Base-by-base conservation (phyloP, 1,140 invertebrate species). In the Aporrectodea caliginosa region DNA sequence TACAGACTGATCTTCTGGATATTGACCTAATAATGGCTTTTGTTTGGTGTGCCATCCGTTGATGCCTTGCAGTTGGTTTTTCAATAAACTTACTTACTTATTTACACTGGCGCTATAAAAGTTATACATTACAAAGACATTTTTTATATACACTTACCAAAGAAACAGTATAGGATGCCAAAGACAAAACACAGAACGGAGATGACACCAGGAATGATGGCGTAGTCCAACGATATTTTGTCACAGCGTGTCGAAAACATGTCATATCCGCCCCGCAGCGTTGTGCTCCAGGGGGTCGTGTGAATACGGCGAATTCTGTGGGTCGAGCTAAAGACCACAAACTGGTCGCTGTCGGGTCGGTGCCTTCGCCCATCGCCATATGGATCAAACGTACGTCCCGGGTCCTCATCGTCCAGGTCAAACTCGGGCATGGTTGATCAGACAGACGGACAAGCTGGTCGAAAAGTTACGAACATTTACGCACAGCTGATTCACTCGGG, bases 101-200 rank as follows among this genome's bases (percentile, higher is more conserved):
- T n/a, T n/a, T n/a, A n/a, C n/a, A n/a, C n/a, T n/a, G n/a, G n/a
- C n/a, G n/a, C n/a, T n/a, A n/a, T n/a, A n/a, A n/a, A n/a, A n/a
- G n/a, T n/a, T n/a, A n/a, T n/a, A n/a, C n/a, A n/a, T n/a, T n/a
- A n/a, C n/a, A n/a, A n/a, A n/a, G n/a, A n/a, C n/a, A n/a, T n/a
- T n/a, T n/a, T n/a, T n/a, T n/a, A n/a, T n/a, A n/a, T n/a, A n/a
- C 34, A 87, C 89, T 89, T 87, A 92, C 91, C 91, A 85, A 91
- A 91, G 83, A 92, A 90, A 83, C 91, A 91, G 84, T 92, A 92
- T 58, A 92, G 86, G 72, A 92, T 87, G 29, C 91, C 91, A 85
- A 92, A 91, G 73, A 92, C 85, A 78, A 92, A 90, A 85, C 90
- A 91, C 84, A 91, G 88, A 69, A 88, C 88, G 83, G 90, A 91